Evolutionary conservation across 2,113 vertebrate genomes (phyloP).

Genomic region (Gallinago undulata): DNA sequence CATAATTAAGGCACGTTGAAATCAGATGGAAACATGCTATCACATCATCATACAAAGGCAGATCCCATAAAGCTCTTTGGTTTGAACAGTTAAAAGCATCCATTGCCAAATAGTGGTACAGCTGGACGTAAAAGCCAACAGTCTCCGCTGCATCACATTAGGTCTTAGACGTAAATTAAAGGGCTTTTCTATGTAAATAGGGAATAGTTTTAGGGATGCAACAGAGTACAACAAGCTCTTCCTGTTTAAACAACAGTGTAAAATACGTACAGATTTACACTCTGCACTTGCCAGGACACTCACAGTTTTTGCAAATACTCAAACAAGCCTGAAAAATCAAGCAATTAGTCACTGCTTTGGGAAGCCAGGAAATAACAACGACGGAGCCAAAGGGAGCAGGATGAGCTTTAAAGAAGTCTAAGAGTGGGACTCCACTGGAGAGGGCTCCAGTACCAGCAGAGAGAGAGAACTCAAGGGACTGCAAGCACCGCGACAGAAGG

Average conservation of each 20-base stretch:
- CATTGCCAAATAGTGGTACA: fast-evolving
- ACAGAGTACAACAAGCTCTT: background rate
- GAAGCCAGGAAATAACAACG: background rate
- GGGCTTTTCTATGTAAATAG: background rate
- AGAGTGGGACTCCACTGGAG: no score
- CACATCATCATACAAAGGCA: background rate
- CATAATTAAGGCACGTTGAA: background rate
- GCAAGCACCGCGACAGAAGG: background rate
- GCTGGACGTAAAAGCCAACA: background rate
- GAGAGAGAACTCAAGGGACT: background rate
- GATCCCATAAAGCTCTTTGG: background rate
- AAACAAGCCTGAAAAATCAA: background rate
- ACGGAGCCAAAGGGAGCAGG: background rate
- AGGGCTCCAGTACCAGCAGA: background rate
- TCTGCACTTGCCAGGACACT: background rate
- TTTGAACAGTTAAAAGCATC: background rate
- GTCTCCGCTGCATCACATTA: background rate
- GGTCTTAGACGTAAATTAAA: background rate
- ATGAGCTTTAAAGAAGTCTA: background rate
- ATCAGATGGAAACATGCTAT: background rate
- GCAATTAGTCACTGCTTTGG: background rate
- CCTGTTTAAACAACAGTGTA: background rate
- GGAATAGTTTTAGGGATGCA: background rate
- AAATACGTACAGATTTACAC: fast-evolving
- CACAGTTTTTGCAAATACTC: background rate